Percentiles rank a stretch among this genome's conserved stretches.
These are phyloP conservation scores for Peribatodes rhomboidaria DNA, from an alignment of 2,888 invertebrate genomes.

Conservation along the genomic window DNA sequence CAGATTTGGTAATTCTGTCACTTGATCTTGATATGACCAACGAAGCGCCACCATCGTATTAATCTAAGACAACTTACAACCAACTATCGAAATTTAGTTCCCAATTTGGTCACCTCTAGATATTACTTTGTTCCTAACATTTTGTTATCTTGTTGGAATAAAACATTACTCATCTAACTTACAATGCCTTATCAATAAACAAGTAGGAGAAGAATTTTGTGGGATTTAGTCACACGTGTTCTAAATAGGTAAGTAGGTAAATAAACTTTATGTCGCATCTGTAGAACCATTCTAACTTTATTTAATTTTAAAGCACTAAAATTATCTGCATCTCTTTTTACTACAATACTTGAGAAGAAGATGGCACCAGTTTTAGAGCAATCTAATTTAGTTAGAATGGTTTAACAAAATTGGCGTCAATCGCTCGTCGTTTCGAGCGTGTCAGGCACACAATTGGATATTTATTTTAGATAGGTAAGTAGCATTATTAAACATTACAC, in stretches of 20 bases:
- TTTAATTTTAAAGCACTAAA: no score
- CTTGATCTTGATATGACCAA: neutral
- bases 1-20: no score
- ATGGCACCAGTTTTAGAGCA: no score
- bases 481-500: neutral
- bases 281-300: no score
- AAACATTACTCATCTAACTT: conserved; percentile 20
- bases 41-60: neutral
- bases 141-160: conserved; percentile 33
- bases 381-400: no score
- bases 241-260: neutral
- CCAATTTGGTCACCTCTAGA: neutral
- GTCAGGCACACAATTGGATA: conserved; percentile 31
- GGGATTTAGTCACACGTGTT: conserved; percentile 18
- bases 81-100: neutral
- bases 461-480: neutral
- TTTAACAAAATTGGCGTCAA: no score
- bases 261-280: no score
- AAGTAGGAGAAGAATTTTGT: conserved; percentile 36
- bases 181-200: conserved; percentile 29
- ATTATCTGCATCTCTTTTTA: no score
- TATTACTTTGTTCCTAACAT: neutral
- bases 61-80: neutral
- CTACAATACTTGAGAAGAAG: no score
- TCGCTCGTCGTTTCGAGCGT: neutral